These are phyloP conservation scores for Sterrhoptilus dennistouni DNA, from an alignment of 2,113 vertebrate species.

Conservation along the genomic window DNA sequence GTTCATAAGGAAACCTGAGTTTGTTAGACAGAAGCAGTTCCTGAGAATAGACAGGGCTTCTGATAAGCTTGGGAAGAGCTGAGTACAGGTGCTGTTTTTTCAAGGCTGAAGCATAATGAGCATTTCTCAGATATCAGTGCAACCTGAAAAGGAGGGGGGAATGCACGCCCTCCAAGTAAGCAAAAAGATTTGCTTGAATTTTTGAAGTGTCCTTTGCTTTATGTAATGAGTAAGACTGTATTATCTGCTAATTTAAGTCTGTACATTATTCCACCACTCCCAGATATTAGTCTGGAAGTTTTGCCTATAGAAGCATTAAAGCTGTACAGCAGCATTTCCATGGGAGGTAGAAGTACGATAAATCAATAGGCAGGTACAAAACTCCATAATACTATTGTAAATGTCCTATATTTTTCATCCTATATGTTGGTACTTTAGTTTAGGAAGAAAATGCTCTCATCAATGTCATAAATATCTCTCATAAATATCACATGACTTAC, in stretches of 20 bases:
- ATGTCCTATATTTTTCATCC: neutral
- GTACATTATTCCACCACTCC: neutral
- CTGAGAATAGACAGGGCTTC: neutral
- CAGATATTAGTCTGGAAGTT: neutral
- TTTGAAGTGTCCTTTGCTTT: neutral
- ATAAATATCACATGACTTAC: neutral
- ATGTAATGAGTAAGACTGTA: neutral
- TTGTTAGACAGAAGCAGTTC: neutral
- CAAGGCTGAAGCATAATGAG: neutral
- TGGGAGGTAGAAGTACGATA: neutral
- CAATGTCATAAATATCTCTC: neutral
- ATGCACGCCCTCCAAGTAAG: neutral
- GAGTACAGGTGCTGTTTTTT: neutral
- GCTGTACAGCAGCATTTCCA: neutral
- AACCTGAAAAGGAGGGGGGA: neutral
- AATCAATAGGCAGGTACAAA: neutral
- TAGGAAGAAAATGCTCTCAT: neutral
- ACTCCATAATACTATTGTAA: fast-evolving
- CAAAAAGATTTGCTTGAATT: neutral
- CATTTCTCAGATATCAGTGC: neutral
- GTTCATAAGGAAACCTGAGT: fast-evolving
- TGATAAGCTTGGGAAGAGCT: neutral
- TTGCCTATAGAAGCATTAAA: neutral
- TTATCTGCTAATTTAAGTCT: neutral
- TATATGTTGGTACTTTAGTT: neutral